phyloP scores from a whole-genome alignment of 2,888 invertebrate species.

The Onthophagus sagittarius region DNA sequence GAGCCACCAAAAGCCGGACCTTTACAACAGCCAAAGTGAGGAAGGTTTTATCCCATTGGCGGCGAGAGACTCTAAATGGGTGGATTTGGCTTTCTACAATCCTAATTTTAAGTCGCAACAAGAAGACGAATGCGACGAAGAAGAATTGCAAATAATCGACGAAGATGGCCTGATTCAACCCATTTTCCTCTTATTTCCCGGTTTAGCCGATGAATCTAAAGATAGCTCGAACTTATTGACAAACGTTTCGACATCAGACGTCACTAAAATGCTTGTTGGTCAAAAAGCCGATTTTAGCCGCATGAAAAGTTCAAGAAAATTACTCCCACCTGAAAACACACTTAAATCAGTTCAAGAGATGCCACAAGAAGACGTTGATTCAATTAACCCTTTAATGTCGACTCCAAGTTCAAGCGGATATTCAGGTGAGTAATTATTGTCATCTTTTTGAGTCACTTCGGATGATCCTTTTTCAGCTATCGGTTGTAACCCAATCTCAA shows the following conservation, averaged over 20 bases:
- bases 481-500: neutral
- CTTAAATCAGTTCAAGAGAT: slow-evolving; percentile 26
- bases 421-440: neutral
- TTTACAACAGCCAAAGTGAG: slow-evolving; percentile 23
- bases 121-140: slow-evolving; percentile 27
- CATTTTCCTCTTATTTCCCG: slow-evolving; percentile 36
- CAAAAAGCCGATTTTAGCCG: slow-evolving; percentile 36
- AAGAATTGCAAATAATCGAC: slow-evolving; percentile 33
- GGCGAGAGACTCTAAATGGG: slow-evolving; percentile 54
- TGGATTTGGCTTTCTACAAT: slow-evolving; percentile 45
- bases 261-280: slow-evolving; percentile 39
- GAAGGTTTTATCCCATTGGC: slow-evolving; percentile 42
- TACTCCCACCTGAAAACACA: slow-evolving; percentile 26
- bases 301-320: slow-evolving; percentile 33
- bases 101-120: slow-evolving; percentile 26
- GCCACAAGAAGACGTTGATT: slow-evolving; percentile 25
- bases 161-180: slow-evolving; percentile 31
- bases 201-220: slow-evolving; percentile 28
- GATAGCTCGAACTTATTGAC: slow-evolving; percentile 19
- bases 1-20: slow-evolving; percentile 6
- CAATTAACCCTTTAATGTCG: neutral
- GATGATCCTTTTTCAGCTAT: neutral
- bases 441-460: neutral
- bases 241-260: slow-evolving; percentile 29
- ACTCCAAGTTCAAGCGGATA: neutral